phyloP scores from a whole-genome alignment of 2,113 vertebrate species.

The Caretta caretta region DNA sequence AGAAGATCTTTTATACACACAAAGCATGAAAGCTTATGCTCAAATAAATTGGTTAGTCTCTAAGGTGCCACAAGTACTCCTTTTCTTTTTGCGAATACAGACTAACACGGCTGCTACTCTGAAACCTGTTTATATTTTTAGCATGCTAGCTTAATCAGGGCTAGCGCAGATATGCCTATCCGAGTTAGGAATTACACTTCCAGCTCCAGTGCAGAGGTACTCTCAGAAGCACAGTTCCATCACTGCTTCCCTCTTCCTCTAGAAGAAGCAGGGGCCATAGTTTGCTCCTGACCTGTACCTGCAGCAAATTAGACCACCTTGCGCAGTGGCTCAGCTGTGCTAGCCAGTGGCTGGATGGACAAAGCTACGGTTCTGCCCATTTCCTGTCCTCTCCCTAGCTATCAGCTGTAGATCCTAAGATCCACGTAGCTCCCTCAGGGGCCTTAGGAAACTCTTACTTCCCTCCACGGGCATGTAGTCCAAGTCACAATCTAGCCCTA shows the following conservation, averaged over 20 bases:
- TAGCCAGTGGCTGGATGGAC: accelerated
- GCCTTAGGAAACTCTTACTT: neutral
- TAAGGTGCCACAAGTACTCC: too few species aligned
- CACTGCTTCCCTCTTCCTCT: neutral
- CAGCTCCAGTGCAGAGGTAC: neutral
- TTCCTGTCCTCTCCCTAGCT: neutral
- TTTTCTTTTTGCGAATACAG: too few species aligned
- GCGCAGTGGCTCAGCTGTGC: neutral
- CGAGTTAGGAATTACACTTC: neutral
- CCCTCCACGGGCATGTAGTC: neutral
- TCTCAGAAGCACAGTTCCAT: neutral
- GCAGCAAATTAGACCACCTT: neutral
- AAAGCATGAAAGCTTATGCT: too few species aligned
- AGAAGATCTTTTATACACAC: too few species aligned
- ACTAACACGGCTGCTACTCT: too few species aligned
- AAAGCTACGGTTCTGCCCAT: accelerated
- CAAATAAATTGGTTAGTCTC: too few species aligned
- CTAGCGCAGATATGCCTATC: neutral
- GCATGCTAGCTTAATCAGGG: neutral
- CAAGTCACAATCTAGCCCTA: neutral
- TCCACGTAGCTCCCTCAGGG: neutral
- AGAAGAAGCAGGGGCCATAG: neutral
- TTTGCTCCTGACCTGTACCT: neutral
- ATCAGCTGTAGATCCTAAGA: neutral
- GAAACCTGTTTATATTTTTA: neutral